Percentiles rank a stretch among this genome's conserved stretches.
Evolutionary conservation across 2,888 invertebrate species (phyloP).

Genomic region (Andricus curvator): DNA sequence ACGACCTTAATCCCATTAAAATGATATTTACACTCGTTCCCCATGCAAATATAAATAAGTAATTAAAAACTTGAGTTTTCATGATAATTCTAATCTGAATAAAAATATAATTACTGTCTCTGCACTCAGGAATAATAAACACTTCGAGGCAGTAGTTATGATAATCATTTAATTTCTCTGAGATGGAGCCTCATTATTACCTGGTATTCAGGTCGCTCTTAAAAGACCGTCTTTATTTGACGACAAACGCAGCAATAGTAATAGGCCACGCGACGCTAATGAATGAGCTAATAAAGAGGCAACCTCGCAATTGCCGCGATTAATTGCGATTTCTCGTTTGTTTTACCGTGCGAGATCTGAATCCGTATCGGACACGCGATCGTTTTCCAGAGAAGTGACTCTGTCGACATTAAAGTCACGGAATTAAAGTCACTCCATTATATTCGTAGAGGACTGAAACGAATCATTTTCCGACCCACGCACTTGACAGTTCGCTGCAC

Average conservation of each 20-base stretch:
- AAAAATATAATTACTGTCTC: neutral
- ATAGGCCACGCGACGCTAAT: conserved; percentile 16
- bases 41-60: neutral
- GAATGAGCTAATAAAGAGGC: conserved; percentile 23
- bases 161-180: conserved; percentile 8
- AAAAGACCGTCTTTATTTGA: conserved; percentile 25
- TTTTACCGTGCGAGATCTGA: conserved; percentile 20
- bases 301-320: conserved; percentile 11
- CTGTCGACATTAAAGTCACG: conserved; percentile 5
- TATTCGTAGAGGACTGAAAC: conserved; percentile 27
- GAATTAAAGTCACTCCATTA: conserved; percentile 26
- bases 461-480: conserved; percentile 31
- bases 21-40: neutral
- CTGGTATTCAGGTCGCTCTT: neutral
- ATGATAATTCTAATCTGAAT: neutral
- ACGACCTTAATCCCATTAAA: conserved; percentile 3
- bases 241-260: conserved; percentile 37
- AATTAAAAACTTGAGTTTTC: neutral
- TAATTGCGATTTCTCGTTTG: conserved; percentile 33
- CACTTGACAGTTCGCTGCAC: neutral
- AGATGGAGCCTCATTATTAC: neutral
- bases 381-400: conserved; percentile 12
- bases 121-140: neutral
- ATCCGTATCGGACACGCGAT: conserved; percentile 36
- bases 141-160: neutral